phyloP scores from a whole-genome alignment of 2,797 vertebrate species.

The Smutsia gigantea region DNA sequence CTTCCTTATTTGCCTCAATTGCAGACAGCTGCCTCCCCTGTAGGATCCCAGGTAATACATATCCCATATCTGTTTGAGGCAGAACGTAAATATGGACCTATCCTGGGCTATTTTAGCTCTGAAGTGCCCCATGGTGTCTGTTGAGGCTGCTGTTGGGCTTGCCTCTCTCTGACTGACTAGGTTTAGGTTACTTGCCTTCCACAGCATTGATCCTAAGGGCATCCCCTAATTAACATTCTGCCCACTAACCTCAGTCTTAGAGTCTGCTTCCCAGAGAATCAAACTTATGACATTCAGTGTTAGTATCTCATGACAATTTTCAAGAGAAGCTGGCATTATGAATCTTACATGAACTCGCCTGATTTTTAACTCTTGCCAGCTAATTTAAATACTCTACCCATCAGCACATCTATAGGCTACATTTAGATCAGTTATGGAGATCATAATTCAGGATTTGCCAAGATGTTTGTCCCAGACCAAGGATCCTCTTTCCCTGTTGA shows the following conservation, averaged over 20 bases:
- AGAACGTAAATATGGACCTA: neutral
- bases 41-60: neutral
- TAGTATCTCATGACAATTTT: neutral
- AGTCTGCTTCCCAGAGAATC: neutral
- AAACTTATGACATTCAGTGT: neutral
- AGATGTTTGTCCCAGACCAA: neutral
- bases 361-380: neutral
- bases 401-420: neutral
- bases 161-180: neutral
- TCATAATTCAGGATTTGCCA: neutral
- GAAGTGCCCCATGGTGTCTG: no score
- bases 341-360: neutral
- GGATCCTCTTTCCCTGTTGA: neutral
- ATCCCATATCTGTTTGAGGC: neutral
- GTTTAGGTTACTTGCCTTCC: neutral
- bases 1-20: neutral
- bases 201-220: neutral
- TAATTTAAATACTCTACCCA: neutral
- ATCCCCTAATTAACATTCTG: neutral
- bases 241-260: neutral
- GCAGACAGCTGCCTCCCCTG: neutral
- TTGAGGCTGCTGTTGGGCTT: rapidly evolving
- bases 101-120: neutral
- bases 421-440: neutral
- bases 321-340: neutral